Conservation (phyloP, 2,888 invertebrate genomes). For the Eupithecia tripunctaria region DNA sequence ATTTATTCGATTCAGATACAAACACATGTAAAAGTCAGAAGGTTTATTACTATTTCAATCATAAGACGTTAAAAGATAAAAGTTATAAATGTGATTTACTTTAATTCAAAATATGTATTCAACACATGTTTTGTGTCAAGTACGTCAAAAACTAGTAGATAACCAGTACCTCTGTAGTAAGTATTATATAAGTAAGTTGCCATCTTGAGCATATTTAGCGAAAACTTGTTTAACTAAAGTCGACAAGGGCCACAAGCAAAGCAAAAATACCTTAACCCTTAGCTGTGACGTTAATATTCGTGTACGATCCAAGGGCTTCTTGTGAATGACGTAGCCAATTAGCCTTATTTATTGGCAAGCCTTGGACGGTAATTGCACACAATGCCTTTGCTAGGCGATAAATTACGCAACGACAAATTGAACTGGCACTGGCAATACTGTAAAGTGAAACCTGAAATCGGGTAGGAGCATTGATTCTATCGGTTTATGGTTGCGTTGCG, state of each 20-base stretch:
- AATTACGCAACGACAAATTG: constrained; percentile 37
- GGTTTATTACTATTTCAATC: too few relatives aligned
- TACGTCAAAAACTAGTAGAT: too few relatives aligned
- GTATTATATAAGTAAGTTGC: too few relatives aligned
- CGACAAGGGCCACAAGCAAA: neutral
- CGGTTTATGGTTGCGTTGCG: constrained; percentile 7
- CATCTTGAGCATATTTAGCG: too few relatives aligned
- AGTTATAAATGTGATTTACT: too few relatives aligned
- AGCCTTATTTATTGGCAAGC: constrained; percentile 65
- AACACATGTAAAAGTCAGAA: too few relatives aligned
- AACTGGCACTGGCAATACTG: constrained; percentile 18
- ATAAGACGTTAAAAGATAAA: too few relatives aligned
- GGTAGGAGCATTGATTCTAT: constrained; percentile 13
- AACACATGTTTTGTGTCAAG: too few relatives aligned
- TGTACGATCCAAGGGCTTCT: constrained; percentile 53
- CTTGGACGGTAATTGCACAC: constrained; percentile 48
- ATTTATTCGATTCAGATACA: too few relatives aligned
- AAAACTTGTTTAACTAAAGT: neutral
- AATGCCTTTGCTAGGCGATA: constrained; percentile 38
- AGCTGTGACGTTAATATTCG: constrained; percentile 34
- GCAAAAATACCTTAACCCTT: neutral
- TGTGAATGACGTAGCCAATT: constrained; percentile 67
- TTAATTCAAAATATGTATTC: too few relatives aligned
- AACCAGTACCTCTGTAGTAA: too few relatives aligned
- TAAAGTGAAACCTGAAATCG: constrained; percentile 22